Evolutionary conservation across 2,888 invertebrate species (phyloP), one percentile per base, ranked within the genome.

Genomic region (Branchipolynoe longqiensis): DNA sequence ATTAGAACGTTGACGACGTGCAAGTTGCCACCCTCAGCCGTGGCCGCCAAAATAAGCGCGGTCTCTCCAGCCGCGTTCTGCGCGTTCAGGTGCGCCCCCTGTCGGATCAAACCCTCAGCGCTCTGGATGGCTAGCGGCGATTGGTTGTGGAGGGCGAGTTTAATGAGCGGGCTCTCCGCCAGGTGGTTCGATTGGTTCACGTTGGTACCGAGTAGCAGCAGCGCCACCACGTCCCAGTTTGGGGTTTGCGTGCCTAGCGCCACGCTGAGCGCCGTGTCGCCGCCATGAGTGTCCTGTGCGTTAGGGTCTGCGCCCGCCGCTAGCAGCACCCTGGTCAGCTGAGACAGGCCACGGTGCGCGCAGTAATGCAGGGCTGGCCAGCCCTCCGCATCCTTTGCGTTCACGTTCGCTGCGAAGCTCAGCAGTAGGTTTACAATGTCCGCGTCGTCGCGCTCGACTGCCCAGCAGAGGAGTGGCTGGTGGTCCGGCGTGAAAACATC

Each of bases 241-340:
- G n/a, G n/a, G n/a, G n/a, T n/a, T n/a, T n/a, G n/a, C n/a, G n/a
- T n/a, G n/a, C n/a, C 62, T 28, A 62, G 62, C 28, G 54, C 31
- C 22, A 58, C 82, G 14, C 33, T 1, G 0, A 54, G 14, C 38
- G 58, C n/a, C 0, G 82, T 18, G 56, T n/a, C 58, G 31, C 33
- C 6, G 1, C 82, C 82, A n/a, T 38, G 6, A 0, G 14, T 0
- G 25, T 82, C 58, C 33, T 8, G 56, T 25, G 25, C 36, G 31
- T 82, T 82, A 33, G 58, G 25, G 36, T 82, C 58, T 12, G 82
- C 82, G 22, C 82, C 82, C 14, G 58, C 56, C 1, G 58, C 31
- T 3, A 82, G 82, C 22, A 82, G n/a, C 2, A 58, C 22, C 8
- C 58, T 28, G 2, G 56, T 38, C 31, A 82, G 8, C 6, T 36